Conservation (phyloP, 2,113 vertebrate species). For the Oceanites oceanicus region DNA sequence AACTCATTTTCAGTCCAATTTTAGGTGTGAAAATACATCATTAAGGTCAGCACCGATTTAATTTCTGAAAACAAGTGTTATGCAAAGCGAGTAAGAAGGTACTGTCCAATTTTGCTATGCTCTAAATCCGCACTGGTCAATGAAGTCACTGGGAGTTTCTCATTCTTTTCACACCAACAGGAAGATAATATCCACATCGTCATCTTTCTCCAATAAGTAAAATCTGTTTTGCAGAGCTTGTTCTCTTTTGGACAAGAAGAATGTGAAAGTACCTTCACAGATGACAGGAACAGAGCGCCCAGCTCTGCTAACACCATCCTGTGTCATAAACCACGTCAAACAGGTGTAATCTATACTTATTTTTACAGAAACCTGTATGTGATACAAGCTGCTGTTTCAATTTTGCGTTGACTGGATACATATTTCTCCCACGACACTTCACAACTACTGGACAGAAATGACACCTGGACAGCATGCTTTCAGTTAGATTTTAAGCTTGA, state of each 20-base stretch:
- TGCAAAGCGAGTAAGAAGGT: neutral
- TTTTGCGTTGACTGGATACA: neutral
- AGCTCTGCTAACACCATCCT: neutral
- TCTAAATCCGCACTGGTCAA: neutral
- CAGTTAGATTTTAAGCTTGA: neutral
- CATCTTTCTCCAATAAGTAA: neutral
- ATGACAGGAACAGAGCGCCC: neutral
- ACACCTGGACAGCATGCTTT: neutral
- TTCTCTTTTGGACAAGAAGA: neutral
- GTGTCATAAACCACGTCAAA: neutral
- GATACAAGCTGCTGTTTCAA: neutral
- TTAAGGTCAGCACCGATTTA: neutral
- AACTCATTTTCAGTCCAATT: neutral
- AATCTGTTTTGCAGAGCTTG: neutral
- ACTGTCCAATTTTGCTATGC: neutral
- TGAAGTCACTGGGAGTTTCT: neutral
- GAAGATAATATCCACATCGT: neutral
- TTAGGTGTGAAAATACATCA: neutral
- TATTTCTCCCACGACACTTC: neutral
- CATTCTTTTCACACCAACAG: neutral
- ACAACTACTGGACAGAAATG: neutral
- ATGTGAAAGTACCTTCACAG: neutral
- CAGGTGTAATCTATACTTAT: neutral
- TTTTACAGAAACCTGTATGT: neutral
- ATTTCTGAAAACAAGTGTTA: neutral